Percentiles rank a stretch among this genome's conserved stretches.
Evolutionary conservation across 2,888 invertebrate species (phyloP).

Genomic region (Parapristionchus giblindavisi): DNA sequence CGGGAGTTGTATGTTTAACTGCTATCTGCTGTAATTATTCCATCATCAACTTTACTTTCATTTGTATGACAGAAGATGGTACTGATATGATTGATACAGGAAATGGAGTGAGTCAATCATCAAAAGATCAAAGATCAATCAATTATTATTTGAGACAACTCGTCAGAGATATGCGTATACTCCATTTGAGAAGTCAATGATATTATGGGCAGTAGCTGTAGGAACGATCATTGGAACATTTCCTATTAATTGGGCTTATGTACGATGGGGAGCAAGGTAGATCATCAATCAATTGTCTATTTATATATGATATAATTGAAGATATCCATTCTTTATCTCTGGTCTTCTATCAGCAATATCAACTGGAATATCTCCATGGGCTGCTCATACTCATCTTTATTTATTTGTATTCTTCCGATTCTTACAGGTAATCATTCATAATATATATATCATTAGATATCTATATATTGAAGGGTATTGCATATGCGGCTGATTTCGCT

Average conservation of each 20-base stretch:
- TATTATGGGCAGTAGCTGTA: conserved; percentile 60
- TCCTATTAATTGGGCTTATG: conserved; percentile 59
- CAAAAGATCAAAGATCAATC: background rate
- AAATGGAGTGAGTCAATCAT: conserved; percentile 22
- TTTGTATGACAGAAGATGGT: conserved; percentile 55
- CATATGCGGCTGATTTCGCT: conserved; percentile 41
- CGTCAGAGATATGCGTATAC: conserved; percentile 54
- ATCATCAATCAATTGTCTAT: background rate
- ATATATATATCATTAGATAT: too few species aligned
- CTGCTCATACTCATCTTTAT: conserved; percentile 42
- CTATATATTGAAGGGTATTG: too few species aligned
- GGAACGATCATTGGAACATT: conserved; percentile 61
- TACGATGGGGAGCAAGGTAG: conserved; percentile 57
- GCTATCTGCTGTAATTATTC: conserved; percentile 56
- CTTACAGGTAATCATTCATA: conserved; percentile 42
- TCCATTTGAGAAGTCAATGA: conserved; percentile 52
- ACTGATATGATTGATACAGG: conserved; percentile 37
- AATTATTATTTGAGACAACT: conserved; percentile 46
- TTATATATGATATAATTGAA: conserved; percentile 4
- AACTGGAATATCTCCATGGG: conserved; percentile 48
- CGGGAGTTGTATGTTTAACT: conserved; percentile 51
- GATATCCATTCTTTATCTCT: conserved; percentile 56
- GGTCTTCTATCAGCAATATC: conserved; percentile 50
- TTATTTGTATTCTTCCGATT: conserved; percentile 47
- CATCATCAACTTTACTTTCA: conserved; percentile 60